Evolutionary conservation across 2,888 invertebrate genomes (phyloP).

Genomic region (Saturnia japonica): DNA sequence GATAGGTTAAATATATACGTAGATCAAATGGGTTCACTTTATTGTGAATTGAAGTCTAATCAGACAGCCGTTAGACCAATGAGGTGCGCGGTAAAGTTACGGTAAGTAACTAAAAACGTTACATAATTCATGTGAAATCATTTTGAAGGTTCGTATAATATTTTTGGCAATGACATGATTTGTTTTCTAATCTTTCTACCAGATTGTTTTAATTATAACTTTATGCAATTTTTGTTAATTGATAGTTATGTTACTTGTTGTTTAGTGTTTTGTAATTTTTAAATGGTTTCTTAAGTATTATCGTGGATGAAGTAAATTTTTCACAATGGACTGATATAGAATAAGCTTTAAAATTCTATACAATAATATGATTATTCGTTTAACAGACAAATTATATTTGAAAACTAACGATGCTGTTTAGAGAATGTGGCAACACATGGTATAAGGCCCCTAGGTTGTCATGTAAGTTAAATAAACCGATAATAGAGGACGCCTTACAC

Average conservation of each 20-base stretch:
- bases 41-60: background rate
- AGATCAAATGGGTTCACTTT: no score
- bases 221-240: background rate
- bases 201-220: background rate
- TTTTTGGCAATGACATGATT: background rate
- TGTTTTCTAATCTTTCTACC: background rate
- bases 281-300: background rate
- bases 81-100: background rate
- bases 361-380: no score
- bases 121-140: background rate
- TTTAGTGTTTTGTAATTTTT: background rate
- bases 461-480: no score
- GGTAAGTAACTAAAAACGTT: background rate
- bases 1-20: no score
- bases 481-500: no score
- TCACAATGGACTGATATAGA: no score
- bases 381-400: no score
- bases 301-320: background rate
- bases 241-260: no score
- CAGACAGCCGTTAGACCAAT: background rate
- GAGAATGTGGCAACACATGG: no score
- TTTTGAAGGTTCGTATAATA: background rate
- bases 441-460: no score
- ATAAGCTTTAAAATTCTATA: no score
- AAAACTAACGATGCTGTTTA: no score